Conservation (phyloP, 2,888 invertebrate species). For the Heteromyza rotundicornis region DNA sequence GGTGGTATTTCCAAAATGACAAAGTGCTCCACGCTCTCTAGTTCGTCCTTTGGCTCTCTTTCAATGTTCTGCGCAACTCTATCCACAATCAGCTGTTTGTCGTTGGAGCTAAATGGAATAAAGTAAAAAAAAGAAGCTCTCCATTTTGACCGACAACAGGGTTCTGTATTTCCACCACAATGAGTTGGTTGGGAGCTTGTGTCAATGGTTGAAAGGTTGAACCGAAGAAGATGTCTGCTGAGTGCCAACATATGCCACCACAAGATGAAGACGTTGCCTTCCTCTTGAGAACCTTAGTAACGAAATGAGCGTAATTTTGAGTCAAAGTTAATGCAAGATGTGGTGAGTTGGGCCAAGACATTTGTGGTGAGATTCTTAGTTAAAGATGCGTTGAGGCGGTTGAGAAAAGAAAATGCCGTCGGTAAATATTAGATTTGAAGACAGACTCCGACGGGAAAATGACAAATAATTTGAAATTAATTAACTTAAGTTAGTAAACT, state of each 20-base stretch:
- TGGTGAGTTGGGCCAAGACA: conserved; percentile 33
- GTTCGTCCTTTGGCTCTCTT: neutral
- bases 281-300: neutral
- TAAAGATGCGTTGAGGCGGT: neutral
- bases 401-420: conserved; percentile 26
- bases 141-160: neutral
- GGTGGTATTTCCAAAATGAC: neutral
- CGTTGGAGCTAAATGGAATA: conserved; percentile 3
- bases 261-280: neutral
- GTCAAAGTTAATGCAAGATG: conserved; percentile 29
- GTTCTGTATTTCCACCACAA: neutral
- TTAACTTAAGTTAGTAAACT: no score
- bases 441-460: neutral
- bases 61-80: conserved; percentile 14
- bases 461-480: no score
- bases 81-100: conserved; percentile 7
- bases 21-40: neutral
- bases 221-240: neutral
- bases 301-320: neutral
- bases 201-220: neutral
- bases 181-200: neutral
- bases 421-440: conserved; percentile 17
- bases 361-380: conserved; percentile 19
- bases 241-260: neutral
- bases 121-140: conserved; percentile 7